Evolutionary conservation across 2,113 vertebrate species (phyloP), one percentile per base, ranked within the genome.

Genomic region (Penelope pileata): DNA sequence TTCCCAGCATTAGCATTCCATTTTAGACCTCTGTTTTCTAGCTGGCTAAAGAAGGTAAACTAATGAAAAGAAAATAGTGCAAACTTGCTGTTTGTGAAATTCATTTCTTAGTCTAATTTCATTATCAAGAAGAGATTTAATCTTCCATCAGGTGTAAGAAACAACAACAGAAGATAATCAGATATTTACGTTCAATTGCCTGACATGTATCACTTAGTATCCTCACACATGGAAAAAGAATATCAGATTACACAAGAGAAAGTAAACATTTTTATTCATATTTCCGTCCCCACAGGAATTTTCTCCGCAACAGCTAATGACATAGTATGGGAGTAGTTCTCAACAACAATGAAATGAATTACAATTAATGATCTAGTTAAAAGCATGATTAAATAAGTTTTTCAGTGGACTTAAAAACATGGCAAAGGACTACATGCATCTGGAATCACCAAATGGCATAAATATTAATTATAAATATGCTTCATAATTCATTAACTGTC

Each of bases 41-140:
- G 30, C 79, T 51, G 93, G 82, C 50, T 83, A 51, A 84, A 96
- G 94, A 83, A 96, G 96, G 76, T 58, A 93, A 93, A 76, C 15
- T 12, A n/a, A n/a, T 13, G 40, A 85, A n/a, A 83, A 9, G 1
- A 73, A 83, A 91, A 88, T 32, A 29, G 80, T 21, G 38, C 93
- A 96, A 96, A 87, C 26, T 14, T 22, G 19, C 70, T 89, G 58
- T 13, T 92, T 12, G 43, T 75, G 66, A 96, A 95, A 91, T 94
- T 81, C 32, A 83, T 91, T 96, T 88, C 56, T 82, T 60, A 29
- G 40, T 89, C 22, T 83, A 91, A 91, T 92, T 79, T 93, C 43
- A n/a, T 82, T 96, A 67, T 67, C 92, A 90, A 26, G 16, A 74
- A 62, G 38, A 70, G n/a, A 78, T 79, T 93, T 82, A 87, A 54